Conservation (phyloP, 2,113 vertebrate genomes). For the Reinhardtius hippoglossoides region DNA sequence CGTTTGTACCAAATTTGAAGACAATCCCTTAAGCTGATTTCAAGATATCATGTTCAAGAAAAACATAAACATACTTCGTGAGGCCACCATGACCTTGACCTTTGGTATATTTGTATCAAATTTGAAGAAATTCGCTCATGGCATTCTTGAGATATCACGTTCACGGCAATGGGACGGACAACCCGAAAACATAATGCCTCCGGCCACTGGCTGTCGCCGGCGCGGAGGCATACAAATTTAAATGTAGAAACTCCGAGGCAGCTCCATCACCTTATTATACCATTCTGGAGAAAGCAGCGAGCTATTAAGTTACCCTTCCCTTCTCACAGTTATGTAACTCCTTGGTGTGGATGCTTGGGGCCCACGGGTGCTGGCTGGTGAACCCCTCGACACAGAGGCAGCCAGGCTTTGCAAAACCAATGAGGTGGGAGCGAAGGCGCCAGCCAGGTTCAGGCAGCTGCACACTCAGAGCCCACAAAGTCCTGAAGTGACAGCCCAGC, state of each 20-base stretch:
- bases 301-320: conserved; percentile 46
- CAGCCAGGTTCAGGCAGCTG: conserved; percentile 53
- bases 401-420: conserved; percentile 62
- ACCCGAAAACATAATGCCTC: too few species aligned
- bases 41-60: too few species aligned
- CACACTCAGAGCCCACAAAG: conserved; percentile 51
- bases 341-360: conserved; percentile 40
- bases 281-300: conserved; percentile 14
- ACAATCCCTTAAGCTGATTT: too few species aligned
- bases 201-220: too few species aligned
- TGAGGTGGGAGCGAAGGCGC: conserved; percentile 35
- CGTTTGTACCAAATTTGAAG: too few species aligned
- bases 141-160: too few species aligned
- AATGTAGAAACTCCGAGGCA: conserved; percentile 37
- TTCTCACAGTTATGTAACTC: conserved; percentile 61
- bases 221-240: conserved; percentile 15
- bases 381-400: conserved; percentile 52
- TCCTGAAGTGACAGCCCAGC: conserved; percentile 53
- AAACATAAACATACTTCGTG: too few species aligned
- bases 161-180: too few species aligned
- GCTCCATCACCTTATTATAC: conserved; percentile 22
- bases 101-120: too few species aligned
- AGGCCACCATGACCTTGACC: too few species aligned
- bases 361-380: conserved; percentile 53
- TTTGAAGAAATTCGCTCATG: too few species aligned